Base-by-base conservation (phyloP, 1,140 invertebrate species). In the Calephelis nemesis region DNA sequence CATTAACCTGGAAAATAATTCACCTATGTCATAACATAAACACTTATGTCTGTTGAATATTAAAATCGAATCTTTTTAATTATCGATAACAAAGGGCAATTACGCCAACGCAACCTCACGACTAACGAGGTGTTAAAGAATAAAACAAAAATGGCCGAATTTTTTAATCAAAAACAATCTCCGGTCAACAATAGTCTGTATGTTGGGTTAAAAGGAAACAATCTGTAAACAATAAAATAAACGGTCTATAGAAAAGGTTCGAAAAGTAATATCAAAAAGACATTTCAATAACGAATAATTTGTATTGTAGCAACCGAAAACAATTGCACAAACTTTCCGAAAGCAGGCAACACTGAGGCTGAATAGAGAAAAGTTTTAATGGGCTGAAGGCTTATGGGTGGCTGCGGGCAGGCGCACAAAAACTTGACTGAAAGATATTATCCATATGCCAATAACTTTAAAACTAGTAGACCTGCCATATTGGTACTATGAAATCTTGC, bases 321-420 rank as follows among this genome's bases (percentile, higher is more conserved):
- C 54, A 58, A 58, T 58, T 39, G 54, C 19, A 11, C 52, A 4
- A 58, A 58, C 54, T 58, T 58, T 58, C 54, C 54, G 11, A 11
- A 39, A 58, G 30, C 12, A 58, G 54, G 52, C 11, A 54, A 54
- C 52, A 39, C 54, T 19, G 11, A 30, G 10, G 15, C 54, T 60
- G 54, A 60, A 60, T 60, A 60, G 19, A 60, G 19, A 60, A 60
- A 60, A 60, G 54, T 60, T 60, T 60, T 60, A 60, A 60, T 60
- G 54, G 54, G 54, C 54, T 58, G 42, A 45, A 45, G 42, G 42
- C 42, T 45, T 45, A 45, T 11, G 10, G 54, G 52, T 19, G 15
- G 4, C 52, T 19, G 15, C 6, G 15, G 30, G 54, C 54, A 39
- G 15, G 54, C 15, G 54, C 19, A 39, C 54, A 58, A 58, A 58